Conservation (phyloP, 2,113 vertebrate species). For the Aramus guarauna region DNA sequence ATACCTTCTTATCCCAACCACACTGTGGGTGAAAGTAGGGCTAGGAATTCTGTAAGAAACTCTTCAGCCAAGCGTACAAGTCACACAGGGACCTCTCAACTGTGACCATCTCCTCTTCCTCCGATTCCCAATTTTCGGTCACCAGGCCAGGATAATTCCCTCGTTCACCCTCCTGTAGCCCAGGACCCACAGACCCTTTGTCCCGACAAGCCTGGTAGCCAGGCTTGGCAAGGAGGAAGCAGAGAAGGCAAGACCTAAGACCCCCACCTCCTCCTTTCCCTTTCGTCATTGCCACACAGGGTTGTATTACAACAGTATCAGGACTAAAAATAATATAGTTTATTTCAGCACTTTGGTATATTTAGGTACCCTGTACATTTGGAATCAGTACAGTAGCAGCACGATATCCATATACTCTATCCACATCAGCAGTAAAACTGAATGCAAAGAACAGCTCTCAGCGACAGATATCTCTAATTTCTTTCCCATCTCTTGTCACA, state of each 20-base stretch:
- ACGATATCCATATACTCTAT: accelerated
- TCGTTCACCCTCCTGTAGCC: not conserved
- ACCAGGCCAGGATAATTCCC: not conserved
- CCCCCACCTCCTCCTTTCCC: not conserved
- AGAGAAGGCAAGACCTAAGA: not conserved
- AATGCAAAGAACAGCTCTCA: not conserved
- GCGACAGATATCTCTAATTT: accelerated
- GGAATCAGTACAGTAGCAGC: not conserved
- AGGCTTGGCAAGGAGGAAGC: not conserved
- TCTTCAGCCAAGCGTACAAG: not conserved
- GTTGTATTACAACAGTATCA: not conserved
- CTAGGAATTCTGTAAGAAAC: not conserved
- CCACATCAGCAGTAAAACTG: not conserved
- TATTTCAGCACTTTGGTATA: not conserved
- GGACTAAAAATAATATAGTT: not conserved
- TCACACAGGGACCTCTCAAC: not conserved
- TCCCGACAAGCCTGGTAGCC: accelerated
- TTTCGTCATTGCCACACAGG: not conserved
- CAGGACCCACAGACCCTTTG: not conserved
- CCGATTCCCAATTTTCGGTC: not conserved
- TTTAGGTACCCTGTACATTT: not conserved
- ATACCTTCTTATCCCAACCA: not conserved
- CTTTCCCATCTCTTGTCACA: not conserved
- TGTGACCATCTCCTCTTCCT: not conserved
- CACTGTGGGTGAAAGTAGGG: not conserved